phyloP scores from a whole-genome alignment of 2,888 invertebrate genomes.

The Aphidius colemani region DNA sequence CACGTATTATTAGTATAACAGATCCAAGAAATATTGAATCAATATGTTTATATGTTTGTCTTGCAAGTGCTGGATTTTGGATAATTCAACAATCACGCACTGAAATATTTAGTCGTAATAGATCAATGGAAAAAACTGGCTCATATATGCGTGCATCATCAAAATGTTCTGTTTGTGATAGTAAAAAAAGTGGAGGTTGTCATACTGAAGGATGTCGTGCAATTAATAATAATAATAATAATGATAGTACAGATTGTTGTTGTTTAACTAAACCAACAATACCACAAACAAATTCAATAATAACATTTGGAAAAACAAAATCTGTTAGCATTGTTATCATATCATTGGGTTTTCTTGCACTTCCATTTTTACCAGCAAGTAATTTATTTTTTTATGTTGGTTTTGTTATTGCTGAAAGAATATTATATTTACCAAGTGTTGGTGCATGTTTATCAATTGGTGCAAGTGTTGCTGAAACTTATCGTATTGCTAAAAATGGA shows the following conservation, averaged over 20 bases:
- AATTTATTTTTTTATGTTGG: constrained; percentile 98
- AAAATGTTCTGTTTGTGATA: constrained; percentile 73
- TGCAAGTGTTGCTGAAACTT: constrained; percentile 60
- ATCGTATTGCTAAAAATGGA: constrained; percentile 51
- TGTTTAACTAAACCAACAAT: constrained; percentile 48
- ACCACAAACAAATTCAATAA: constrained; percentile 33
- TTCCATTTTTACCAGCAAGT: constrained; percentile 94
- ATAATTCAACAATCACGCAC: constrained; percentile 34
- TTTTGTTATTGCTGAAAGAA: constrained; percentile 95
- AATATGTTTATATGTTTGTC: constrained; percentile 72
- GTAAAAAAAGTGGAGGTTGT: constrained; percentile 69
- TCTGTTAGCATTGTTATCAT: constrained; percentile 68
- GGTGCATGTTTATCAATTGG: constrained; percentile 91
- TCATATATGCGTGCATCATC: constrained; percentile 40
- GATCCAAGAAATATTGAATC: constrained; percentile 83
- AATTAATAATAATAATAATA: constrained; percentile 73
- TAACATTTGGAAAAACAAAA: constrained; percentile 44
- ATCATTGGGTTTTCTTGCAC: constrained; percentile 72
- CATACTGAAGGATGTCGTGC: constrained; percentile 74
- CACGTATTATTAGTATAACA: constrained; percentile 76
- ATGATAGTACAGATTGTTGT: constrained; percentile 54
- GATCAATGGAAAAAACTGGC: constrained; percentile 33
- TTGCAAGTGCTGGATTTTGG: constrained; percentile 48
- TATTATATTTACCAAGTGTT: constrained; percentile 94
- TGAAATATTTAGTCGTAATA: constrained; percentile 35